phyloP scores from a whole-genome alignment of 2,797 vertebrate genomes.

The Pangasius krempfi region DNA sequence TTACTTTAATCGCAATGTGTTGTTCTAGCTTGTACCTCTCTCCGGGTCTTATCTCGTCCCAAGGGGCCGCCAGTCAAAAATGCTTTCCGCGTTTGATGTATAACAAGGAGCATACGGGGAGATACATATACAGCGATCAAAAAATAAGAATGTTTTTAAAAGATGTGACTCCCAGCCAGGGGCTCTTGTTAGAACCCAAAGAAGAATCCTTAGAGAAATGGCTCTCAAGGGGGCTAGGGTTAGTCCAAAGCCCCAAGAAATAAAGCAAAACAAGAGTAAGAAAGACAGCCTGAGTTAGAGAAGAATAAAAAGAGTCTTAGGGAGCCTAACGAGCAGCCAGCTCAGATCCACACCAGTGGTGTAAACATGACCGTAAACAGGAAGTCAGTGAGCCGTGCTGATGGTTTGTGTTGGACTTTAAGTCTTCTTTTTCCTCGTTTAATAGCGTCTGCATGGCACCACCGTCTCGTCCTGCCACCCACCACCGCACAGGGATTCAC shows the following conservation, averaged over 20 bases:
- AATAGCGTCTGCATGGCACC: slow-evolving; percentile 74
- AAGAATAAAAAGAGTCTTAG: slow-evolving; percentile 67
- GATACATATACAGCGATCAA: slow-evolving; percentile 25
- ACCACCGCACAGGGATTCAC: slow-evolving; percentile 49
- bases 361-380: slow-evolving; percentile 68
- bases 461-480: slow-evolving; percentile 60
- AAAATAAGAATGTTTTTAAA: slow-evolving; percentile 48
- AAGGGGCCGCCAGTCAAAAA: slow-evolving; percentile 55
- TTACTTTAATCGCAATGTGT: background rate
- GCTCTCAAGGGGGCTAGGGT: slow-evolving; percentile 53
- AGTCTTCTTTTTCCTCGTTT: slow-evolving; percentile 58
- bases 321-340: slow-evolving; percentile 63
- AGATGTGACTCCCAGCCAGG: slow-evolving; percentile 60
- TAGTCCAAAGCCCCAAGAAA: slow-evolving; percentile 49
- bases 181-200: slow-evolving; percentile 57
- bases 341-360: slow-evolving; percentile 64
- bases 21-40: background rate
- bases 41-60: slow-evolving; percentile 25
- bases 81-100: slow-evolving; percentile 64
- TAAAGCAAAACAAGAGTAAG: slow-evolving; percentile 4
- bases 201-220: slow-evolving; percentile 51
- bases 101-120: slow-evolving; percentile 33
- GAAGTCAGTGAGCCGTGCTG: slow-evolving; percentile 69
- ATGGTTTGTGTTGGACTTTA: slow-evolving; percentile 65
- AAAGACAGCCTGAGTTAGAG: slow-evolving; percentile 7